Evolutionary conservation across 2,113 vertebrate species (phyloP), one percentile per base, ranked within the genome.

Genomic region (Spheniscus mendiculus): DNA sequence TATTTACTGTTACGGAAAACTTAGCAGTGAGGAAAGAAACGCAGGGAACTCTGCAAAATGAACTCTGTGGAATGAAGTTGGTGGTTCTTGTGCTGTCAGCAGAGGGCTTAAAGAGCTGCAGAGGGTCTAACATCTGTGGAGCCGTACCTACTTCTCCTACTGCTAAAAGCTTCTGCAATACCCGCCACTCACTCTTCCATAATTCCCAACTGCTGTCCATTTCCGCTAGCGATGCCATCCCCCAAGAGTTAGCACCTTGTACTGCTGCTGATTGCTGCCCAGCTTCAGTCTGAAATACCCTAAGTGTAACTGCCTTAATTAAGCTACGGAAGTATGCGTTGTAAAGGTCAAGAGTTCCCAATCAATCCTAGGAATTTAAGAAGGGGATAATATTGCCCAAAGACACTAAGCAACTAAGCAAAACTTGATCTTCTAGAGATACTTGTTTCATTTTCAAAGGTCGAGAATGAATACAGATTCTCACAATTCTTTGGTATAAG

Each of bases 291-390:
- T 47, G 81, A 92, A 94, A 95, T 62, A 58, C 89, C 78, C 84
- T 0, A 34, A 77, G 81, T 66, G 66, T 65, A 80, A 80, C 78
- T 80, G 87, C 84, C 84, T 94, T 90, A 89, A 90, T 94, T 87
- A 76, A 91, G 62, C 93, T 72, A 38, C 0, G 8, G 82, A 94
- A 96, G 74, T 62, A 95, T 90, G 91, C 0, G n/a, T 66, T 90
- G 73, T 93, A 97, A 97, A 97, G 97, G 96, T 97, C 95, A 97
- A 83, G 89, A 77, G 84, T 94, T 96, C 95, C 95, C 59, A 63
- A 19, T 63, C 87, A 96, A 83, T 90, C 89, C 84, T 23, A 89
- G 94, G 91, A 97, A 97, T 96, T 97, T 93, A 93, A 90, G 96
- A 96, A 91, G 95, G 83, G 93, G 89, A 91, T 96, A 95, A 80